Conservation (phyloP, 2,888 invertebrate species). For the Ophraella communa region DNA sequence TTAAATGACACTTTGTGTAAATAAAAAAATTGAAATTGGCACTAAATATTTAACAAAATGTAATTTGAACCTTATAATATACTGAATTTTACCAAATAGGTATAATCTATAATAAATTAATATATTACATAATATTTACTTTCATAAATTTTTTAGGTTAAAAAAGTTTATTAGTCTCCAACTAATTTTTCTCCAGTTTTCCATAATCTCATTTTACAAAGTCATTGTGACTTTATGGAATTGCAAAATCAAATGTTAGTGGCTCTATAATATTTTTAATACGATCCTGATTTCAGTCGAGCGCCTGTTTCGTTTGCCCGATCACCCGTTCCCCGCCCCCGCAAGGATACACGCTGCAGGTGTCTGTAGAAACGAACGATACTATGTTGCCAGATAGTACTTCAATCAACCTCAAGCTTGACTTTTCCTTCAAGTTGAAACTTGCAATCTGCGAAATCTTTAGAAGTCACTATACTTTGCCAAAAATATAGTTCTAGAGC, state of each 20-base stretch:
- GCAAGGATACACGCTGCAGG: conserved; percentile 58
- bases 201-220: background rate
- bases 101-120: too few relatives aligned
- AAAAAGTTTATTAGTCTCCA: too few relatives aligned
- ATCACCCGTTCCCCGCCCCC: conserved; percentile 50
- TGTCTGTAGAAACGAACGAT: conserved; percentile 57
- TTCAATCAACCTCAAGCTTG: conserved; percentile 23
- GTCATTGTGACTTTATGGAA: background rate
- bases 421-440: conserved; percentile 10
- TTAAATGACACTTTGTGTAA: too few relatives aligned
- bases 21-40: too few relatives aligned
- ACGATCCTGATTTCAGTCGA: conserved; percentile 31
- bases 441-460: background rate
- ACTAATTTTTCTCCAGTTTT: too few relatives aligned
- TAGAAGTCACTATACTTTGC: background rate
- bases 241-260: background rate
- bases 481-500: background rate
- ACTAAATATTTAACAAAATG: too few relatives aligned
- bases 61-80: too few relatives aligned
- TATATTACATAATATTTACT: too few relatives aligned
- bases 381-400: conserved; percentile 52
- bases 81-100: too few relatives aligned
- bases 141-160: too few relatives aligned
- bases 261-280: conserved; percentile 1
- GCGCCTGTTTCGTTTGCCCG: conserved; percentile 36